A percentile compares a stretch with the other conserved stretches of the same genome.
Conservation (phyloP, 2,113 vertebrate species). For the Ploceus nigricollis region DNA sequence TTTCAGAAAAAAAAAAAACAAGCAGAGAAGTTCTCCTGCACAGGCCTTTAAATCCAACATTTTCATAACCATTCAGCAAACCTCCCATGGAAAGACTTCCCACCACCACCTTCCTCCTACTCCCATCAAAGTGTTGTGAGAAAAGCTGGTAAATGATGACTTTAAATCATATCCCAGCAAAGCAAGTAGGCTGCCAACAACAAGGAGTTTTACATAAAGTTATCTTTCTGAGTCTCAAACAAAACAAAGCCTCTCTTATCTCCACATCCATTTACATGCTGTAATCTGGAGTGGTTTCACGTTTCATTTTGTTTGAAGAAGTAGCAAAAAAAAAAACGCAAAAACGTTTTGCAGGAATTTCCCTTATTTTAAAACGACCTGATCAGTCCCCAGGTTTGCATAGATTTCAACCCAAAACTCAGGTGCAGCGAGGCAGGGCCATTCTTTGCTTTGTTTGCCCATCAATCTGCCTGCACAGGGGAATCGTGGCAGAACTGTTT, state of each 20-base stretch:
- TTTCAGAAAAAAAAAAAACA: background rate
- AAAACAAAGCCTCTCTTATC: slow-evolving; percentile 41
- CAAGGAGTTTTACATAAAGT: background rate
- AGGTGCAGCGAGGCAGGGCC: background rate
- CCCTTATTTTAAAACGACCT: background rate
- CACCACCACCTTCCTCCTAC: background rate
- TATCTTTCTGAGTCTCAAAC: background rate
- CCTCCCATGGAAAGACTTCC: background rate
- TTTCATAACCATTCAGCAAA: background rate
- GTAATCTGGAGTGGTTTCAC: background rate
- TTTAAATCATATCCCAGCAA: background rate
- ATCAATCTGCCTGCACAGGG: slow-evolving; percentile 3
- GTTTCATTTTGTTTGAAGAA: slow-evolving; percentile 3
- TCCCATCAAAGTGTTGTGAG: background rate
- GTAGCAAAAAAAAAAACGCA: background rate
- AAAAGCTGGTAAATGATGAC: background rate
- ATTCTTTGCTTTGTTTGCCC: background rate
- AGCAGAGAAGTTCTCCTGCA: background rate
- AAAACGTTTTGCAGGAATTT: background rate
- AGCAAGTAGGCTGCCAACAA: background rate
- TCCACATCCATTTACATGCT: slow-evolving; percentile 1
- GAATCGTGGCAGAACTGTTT: background rate
- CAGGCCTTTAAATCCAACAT: background rate
- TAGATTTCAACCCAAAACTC: background rate
- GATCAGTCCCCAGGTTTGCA: background rate